A percentile compares a stretch with the other conserved stretches of the same genome.
These are phyloP conservation scores for Enteromius paludinosus DNA, from an alignment of 2,797 vertebrate species.

Conservation along the genomic window DNA sequence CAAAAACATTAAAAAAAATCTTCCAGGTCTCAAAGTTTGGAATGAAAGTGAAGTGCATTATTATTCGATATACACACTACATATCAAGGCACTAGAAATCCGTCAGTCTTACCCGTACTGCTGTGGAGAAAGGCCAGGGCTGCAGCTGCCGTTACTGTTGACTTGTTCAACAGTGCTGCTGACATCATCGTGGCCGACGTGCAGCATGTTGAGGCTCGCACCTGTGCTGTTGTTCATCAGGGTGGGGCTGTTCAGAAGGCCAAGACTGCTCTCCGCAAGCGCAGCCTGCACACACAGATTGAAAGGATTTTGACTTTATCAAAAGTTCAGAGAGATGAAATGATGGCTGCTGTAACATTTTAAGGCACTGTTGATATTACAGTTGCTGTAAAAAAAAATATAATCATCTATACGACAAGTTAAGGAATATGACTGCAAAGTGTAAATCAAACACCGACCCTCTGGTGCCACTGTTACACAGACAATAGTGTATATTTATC, in stretches of 20 bases:
- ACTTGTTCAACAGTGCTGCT: constrained; percentile 96
- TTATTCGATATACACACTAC: not conserved
- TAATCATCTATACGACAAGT: not conserved
- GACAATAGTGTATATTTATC: no score
- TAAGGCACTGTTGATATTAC: not conserved
- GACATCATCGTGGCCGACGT: constrained; percentile 93
- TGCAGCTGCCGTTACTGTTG: constrained; percentile 97
- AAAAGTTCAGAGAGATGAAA: not conserved
- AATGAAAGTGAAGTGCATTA: not conserved
- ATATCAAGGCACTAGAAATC: not conserved
- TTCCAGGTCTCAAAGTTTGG: not conserved
- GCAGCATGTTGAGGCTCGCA: constrained; percentile 90
- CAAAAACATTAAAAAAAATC: not conserved
- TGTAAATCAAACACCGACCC: not conserved
- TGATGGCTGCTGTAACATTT: not conserved
- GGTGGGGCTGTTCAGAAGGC: constrained; percentile 90
- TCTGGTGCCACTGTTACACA: not conserved
- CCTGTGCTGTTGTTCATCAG: constrained; percentile 88
- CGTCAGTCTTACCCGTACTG: constrained; percentile 87
- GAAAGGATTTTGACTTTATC: not conserved
- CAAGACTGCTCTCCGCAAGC: constrained; percentile 95
- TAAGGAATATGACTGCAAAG: not conserved
- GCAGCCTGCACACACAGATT: constrained; percentile 54
- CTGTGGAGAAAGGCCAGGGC: constrained; percentile 93
- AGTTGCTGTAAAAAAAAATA: not conserved